phyloP scores from a whole-genome alignment of 2,797 vertebrate genomes.

The Syngnathus rostellatus region DNA sequence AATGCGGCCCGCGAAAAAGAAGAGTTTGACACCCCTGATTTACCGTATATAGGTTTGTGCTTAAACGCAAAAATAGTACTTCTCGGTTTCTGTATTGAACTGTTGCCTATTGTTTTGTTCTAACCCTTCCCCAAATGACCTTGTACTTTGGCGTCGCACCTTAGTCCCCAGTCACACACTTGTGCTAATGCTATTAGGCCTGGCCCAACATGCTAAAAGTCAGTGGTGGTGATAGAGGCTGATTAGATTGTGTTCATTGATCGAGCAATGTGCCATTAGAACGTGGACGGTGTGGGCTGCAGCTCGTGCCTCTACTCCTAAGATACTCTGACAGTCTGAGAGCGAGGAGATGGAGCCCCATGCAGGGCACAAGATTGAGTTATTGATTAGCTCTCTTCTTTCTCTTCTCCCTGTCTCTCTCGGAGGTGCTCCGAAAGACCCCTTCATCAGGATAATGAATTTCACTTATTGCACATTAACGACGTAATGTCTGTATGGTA shows the following conservation, averaged over 20 bases:
- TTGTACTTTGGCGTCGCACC: constrained; percentile 49
- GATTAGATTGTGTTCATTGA: constrained; percentile 72
- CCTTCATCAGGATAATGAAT: constrained; percentile 67
- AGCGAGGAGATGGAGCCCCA: constrained; percentile 57
- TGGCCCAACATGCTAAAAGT: constrained; percentile 59
- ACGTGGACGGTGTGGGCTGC: constrained; percentile 40
- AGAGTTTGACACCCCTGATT: no score
- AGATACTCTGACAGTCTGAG: constrained; percentile 53
- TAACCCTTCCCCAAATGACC: constrained; percentile 29
- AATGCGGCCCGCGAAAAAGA: no score
- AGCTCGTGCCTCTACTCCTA: constrained; percentile 41
- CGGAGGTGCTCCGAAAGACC: constrained; percentile 51
- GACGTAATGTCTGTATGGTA: constrained; percentile 57
- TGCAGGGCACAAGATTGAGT: constrained; percentile 64
- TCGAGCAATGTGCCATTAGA: constrained; percentile 53
- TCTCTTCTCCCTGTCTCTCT: constrained; percentile 45
- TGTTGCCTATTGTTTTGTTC: constrained; percentile 12
- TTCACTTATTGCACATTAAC: constrained; percentile 69
- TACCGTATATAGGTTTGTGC: background rate
- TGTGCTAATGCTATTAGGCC: constrained; percentile 59
- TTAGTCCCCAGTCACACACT: constrained; percentile 26
- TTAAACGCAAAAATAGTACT: background rate
- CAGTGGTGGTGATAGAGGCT: constrained; percentile 62
- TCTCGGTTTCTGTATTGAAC: constrained; percentile 10
- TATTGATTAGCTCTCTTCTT: constrained; percentile 63